Evolutionary conservation across 2,113 vertebrate genomes (phyloP), one percentile per base, ranked within the genome.

Genomic region (Scatophagus argus): DNA sequence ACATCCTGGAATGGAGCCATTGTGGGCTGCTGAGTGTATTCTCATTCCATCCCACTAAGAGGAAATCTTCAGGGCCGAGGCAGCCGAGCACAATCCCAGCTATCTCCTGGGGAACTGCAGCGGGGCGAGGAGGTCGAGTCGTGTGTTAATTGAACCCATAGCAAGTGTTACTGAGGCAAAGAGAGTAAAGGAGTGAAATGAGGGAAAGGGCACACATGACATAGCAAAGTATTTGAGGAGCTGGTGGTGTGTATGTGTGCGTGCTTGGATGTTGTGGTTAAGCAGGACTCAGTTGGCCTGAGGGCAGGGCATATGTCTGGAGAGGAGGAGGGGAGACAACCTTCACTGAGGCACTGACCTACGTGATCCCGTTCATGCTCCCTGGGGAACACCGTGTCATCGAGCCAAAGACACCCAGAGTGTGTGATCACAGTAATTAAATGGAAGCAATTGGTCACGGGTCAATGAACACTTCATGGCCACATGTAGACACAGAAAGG

Each of bases 1-100:
- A 83, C 75, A 52, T 86, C 66, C 79, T 90, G 88, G 86, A 91
- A 78, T 58, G 80, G 80, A 89, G 85, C 90, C 87, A 87, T 71
- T 87, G 87, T 79, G 73, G 65, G 72, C 38, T 74, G 69, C 75
- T 39, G 81, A 85, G 86, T 74, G 54, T 74, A 88, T 89, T 88
- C 83, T 86, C 85, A 82, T 83, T 78, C 68, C 54, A 71, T 71
- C 77, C 80, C 64, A 69, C 81, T 71, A 77, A 87, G 74, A 89
- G 85, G 80, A 89, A 87, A 84, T 89, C 83, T 88, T 88, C 65
- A 51, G 74, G 71, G 81, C 74, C 14, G 44, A 70, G 66, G 65
- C 56, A 79, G 80, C 62, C 13, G 21, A 83, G 75, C 76, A 75
- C 87, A 88, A 88, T 84, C 87, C 61, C 23, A 7, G 68, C 73